These are phyloP conservation scores for Pseudorectes ferrugineus DNA, from an alignment of 2,113 vertebrate genomes.

Conservation along the genomic window DNA sequence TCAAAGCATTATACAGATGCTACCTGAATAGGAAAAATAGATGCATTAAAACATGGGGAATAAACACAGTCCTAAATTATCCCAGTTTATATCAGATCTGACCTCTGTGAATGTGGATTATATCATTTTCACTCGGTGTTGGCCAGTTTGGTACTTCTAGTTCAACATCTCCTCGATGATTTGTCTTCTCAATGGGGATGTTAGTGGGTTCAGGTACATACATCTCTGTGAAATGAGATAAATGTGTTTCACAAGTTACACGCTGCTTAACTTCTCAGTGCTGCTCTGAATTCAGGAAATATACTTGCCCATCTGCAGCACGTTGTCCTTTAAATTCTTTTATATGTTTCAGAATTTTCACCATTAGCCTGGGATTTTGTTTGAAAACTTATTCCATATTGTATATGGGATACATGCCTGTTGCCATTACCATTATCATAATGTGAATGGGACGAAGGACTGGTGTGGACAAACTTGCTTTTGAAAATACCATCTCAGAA, in stretches of 20 bases:
- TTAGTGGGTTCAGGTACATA: constrained; percentile 86
- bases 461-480: background rate
- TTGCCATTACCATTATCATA: background rate
- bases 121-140: constrained; percentile 83
- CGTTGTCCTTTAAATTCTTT: background rate
- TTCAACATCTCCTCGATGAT: constrained; percentile 73
- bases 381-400: background rate
- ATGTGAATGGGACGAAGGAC: background rate
- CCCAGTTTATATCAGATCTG: background rate
- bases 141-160: constrained; percentile 76
- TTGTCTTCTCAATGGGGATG: constrained; percentile 88
- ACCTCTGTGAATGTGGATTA: constrained; percentile 83
- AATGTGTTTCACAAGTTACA: background rate
- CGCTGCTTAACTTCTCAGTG: background rate
- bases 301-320: background rate
- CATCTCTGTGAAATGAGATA: constrained; percentile 72
- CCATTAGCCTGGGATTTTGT: background rate
- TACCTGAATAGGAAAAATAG: background rate
- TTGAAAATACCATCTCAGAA: background rate
- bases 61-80: background rate
- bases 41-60: background rate
- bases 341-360: background rate
- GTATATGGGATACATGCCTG: background rate
- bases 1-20: background rate
- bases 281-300: background rate